Conservation (phyloP, 1,140 invertebrate genomes). For the Eriosoma lanigerum region DNA sequence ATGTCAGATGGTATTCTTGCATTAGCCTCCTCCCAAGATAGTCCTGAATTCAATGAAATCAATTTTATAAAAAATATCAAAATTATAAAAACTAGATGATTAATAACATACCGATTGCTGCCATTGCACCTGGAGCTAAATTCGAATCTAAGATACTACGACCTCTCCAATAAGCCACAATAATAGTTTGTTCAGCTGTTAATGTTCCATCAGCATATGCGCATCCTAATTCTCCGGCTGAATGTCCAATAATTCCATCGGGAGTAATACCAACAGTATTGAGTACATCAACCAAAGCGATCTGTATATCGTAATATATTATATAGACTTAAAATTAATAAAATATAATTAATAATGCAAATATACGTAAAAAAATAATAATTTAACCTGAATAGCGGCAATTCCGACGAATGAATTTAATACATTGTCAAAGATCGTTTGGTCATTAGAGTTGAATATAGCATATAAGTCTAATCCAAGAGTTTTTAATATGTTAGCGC, state of each 20-base stretch:
- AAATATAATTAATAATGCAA: too few species aligned
- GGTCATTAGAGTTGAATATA: conserved; percentile 61
- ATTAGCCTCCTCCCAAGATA: conserved; percentile 62
- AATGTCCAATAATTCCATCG: conserved; percentile 85
- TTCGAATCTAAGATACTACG: conserved; percentile 66
- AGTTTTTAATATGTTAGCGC: conserved; percentile 55
- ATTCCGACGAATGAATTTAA: conserved; percentile 69
- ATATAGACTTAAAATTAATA: too few species aligned
- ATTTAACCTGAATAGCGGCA: conserved; percentile 73
- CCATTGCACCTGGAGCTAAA: conserved; percentile 58
- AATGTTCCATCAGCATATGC: conserved; percentile 85
- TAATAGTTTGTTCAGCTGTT: conserved; percentile 79
- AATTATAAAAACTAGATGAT: not conserved
- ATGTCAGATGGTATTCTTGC: conserved; percentile 67
- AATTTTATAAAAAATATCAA: not conserved
- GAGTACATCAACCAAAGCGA: conserved; percentile 80
- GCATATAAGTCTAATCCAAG: conserved; percentile 62
- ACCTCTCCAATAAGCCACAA: conserved; percentile 71
- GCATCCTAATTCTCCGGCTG: conserved; percentile 84
- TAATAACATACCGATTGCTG: conserved; percentile 47
- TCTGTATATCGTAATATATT: conserved; percentile 62
- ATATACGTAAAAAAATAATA: too few species aligned
- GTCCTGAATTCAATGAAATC: conserved; percentile 19
- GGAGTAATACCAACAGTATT: conserved; percentile 70
- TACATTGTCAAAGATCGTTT: conserved; percentile 61